Conservation (phyloP, 1,140 invertebrate genomes). For the Lasaia peninsularis region DNA sequence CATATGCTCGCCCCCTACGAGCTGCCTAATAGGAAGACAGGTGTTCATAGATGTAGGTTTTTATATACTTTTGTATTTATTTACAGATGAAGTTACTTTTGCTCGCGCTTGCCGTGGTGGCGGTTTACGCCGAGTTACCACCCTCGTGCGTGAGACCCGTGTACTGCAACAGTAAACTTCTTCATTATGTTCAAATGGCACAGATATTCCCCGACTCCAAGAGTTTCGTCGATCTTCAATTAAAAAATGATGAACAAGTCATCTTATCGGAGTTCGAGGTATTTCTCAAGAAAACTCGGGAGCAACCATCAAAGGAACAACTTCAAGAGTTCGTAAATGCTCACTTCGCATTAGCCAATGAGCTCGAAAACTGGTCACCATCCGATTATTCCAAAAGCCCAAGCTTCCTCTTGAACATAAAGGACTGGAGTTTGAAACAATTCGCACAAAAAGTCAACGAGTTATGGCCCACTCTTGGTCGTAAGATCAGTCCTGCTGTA, state of each 20-base stretch:
- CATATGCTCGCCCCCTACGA: too few relatives aligned
- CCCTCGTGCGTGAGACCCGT: slow-evolving; percentile 77
- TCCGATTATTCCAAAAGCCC: slow-evolving; percentile 82
- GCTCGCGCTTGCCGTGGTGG: not conserved
- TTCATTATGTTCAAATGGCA: slow-evolving; percentile 86
- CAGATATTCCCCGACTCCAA: slow-evolving; percentile 88
- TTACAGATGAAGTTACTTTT: slow-evolving; percentile 17
- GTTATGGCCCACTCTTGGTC: slow-evolving; percentile 86
- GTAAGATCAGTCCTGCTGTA: slow-evolving; percentile 82
- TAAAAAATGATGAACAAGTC: slow-evolving; percentile 41
- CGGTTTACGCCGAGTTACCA: not conserved
- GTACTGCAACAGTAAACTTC: slow-evolving; percentile 87
- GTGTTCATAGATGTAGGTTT: too few relatives aligned
- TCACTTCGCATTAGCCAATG: slow-evolving; percentile 68
- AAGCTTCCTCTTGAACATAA: slow-evolving; percentile 78
- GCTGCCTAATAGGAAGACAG: too few relatives aligned
- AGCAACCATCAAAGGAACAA: slow-evolving; percentile 76
- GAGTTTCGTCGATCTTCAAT: slow-evolving; percentile 86
- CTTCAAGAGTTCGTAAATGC: slow-evolving; percentile 79
- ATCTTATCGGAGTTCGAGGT: slow-evolving; percentile 78
- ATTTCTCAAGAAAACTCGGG: slow-evolving; percentile 79
- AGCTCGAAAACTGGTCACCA: slow-evolving; percentile 79
- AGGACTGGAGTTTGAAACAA: slow-evolving; percentile 78
- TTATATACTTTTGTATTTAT: too few relatives aligned
- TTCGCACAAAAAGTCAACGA: slow-evolving; percentile 79